Evolutionary conservation across 2,888 invertebrate genomes (phyloP).

Genomic region (Thecophora atra): DNA sequence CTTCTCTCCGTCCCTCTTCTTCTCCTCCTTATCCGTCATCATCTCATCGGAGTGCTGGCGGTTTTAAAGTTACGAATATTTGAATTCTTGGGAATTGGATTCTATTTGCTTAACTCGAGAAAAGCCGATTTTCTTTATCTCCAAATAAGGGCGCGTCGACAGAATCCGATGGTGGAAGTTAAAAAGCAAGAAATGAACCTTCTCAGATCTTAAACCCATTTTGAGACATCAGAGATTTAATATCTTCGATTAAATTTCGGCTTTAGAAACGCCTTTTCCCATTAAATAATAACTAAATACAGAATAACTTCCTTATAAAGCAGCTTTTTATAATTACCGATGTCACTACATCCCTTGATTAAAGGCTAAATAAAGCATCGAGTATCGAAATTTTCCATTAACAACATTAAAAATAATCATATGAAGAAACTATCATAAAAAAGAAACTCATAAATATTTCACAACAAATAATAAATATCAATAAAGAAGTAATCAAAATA

Average conservation of each 20-base stretch:
- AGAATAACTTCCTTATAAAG: too few species aligned
- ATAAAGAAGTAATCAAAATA: slow-evolving; percentile 24
- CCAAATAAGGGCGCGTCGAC: slow-evolving; percentile 20
- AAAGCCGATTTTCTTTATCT: slow-evolving; percentile 33
- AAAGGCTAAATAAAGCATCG: background rate
- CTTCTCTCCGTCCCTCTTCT: background rate
- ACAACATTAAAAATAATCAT: background rate
- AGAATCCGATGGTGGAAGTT: background rate
- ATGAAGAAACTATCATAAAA: background rate
- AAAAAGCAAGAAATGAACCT: background rate
- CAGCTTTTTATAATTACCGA: too few species aligned
- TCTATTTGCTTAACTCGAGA: slow-evolving; percentile 28
- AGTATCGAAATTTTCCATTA: slow-evolving; percentile 2
- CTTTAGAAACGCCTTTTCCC: too few species aligned
- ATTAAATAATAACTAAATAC: too few species aligned
- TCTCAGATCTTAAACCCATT: too few species aligned
- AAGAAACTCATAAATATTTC: background rate
- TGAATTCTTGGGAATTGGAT: slow-evolving; percentile 22
- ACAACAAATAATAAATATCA: slow-evolving; percentile 23
- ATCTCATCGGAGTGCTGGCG: background rate
- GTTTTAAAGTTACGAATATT: slow-evolving; percentile 28
- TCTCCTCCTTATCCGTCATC: slow-evolving; percentile 14
- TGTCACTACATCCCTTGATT: background rate
- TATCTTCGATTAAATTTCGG: too few species aligned
- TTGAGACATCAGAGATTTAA: too few species aligned